These are phyloP conservation scores for Leptocoma aspasia DNA, from an alignment of 2,113 vertebrate species.

Conservation along the genomic window DNA sequence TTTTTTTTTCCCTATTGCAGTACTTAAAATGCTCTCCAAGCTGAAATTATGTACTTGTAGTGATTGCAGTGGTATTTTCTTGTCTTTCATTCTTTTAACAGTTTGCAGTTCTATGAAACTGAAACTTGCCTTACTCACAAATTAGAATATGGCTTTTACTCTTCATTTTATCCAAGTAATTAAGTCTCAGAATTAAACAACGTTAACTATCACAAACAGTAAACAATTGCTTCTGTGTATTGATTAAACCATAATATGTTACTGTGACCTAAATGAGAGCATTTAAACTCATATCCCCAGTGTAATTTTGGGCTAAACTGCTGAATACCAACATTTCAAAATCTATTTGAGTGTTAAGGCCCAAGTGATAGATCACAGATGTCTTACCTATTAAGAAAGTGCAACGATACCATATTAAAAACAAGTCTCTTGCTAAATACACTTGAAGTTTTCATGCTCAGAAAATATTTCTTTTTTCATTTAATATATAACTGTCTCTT, in stretches of 20 bases:
- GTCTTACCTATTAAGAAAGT: background rate
- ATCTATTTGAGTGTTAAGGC: background rate
- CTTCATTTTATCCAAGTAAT: conserved; percentile 8
- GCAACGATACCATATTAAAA: background rate
- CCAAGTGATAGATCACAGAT: background rate
- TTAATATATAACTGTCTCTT: background rate
- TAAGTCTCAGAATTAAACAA: conserved; percentile 34
- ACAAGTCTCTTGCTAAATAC: background rate
- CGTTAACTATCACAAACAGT: background rate
- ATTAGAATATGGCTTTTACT: background rate
- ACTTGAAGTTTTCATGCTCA: background rate
- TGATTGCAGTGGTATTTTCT: background rate
- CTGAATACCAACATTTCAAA: background rate
- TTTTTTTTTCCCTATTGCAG: background rate
- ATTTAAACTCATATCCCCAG: background rate
- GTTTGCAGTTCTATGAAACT: background rate
- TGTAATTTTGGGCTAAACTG: background rate
- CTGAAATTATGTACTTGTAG: background rate
- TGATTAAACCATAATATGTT: background rate
- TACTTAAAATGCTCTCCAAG: background rate
- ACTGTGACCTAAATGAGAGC: background rate
- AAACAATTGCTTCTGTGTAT: conserved; percentile 3
- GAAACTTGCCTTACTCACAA: background rate
- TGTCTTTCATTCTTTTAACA: background rate
- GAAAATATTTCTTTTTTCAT: background rate